Conservation (phyloP, 2,113 vertebrate species). For the Oriolus oriolus region DNA sequence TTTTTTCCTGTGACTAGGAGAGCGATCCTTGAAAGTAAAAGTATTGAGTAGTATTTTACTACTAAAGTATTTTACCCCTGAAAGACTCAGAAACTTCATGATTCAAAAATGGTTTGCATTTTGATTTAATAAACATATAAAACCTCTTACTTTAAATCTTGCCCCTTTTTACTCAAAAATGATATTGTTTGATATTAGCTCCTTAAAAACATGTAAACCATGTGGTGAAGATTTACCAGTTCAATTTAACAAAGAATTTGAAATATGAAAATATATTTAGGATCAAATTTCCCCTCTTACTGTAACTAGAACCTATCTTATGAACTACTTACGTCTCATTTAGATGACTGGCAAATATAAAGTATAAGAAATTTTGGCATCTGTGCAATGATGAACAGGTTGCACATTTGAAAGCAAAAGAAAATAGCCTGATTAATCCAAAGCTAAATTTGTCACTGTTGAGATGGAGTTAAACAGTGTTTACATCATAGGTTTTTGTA, state of each 20-base stretch:
- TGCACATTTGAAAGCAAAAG: background rate
- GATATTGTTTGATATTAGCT: background rate
- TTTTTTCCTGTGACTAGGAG: background rate
- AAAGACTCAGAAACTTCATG: background rate
- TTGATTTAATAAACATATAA: background rate
- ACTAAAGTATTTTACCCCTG: background rate
- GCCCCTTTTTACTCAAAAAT: background rate
- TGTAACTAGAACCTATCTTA: background rate
- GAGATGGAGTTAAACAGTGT: conserved; percentile 35
- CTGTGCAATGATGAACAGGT: background rate
- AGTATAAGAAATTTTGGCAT: conserved; percentile 2
- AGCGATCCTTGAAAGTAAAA: background rate
- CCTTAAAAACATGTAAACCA: background rate
- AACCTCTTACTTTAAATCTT: background rate
- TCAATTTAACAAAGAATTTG: background rate
- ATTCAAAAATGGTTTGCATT: background rate
- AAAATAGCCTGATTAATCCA: conserved; percentile 48
- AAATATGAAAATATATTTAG: background rate
- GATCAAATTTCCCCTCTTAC: background rate
- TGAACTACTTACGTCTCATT: conserved; percentile 27
- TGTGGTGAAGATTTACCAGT: background rate
- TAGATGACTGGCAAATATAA: conserved; percentile 7
- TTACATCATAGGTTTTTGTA: conserved; percentile 28
- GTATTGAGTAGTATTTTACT: background rate
- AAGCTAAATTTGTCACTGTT: conserved; percentile 21